Base-by-base conservation (phyloP, 2,797 vertebrate species). In the Poecile montanus region DNA sequence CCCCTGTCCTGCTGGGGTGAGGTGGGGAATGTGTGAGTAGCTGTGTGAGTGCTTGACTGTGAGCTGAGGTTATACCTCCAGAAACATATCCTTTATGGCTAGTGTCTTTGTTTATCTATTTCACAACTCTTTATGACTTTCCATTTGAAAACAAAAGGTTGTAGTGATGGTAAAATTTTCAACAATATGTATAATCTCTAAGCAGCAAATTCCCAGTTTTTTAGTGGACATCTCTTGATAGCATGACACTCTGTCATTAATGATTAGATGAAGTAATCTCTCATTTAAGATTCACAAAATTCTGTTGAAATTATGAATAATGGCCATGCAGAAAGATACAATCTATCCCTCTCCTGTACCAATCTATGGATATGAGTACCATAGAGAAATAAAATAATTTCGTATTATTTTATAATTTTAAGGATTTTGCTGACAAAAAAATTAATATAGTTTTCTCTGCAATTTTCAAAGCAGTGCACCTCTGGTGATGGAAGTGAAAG, bases 401-500 rank as follows among this genome's bases (percentile, higher is more conserved):
- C 5, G 2, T 48, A n/a, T 61, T 75, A 44, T 73, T 75, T 86
- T n/a, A 50, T 58, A 70, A 44, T 36, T 19, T 44, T 51, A 82
- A 66, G 8, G 44, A 45, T 45, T 67, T 72, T 81, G 20, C 48
- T 73, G 40, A n/a, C 10, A 27, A 13, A 72, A 13, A 47, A 47
- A 58, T n/a, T 29, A 45, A 45, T 74, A 30, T 19, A 25, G 1
- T 66, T 89, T 62, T 62, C 19, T 78, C 22, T 63, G 10, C 20
- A 60, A 47, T 40, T 58, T 77, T 10, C 6, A 77, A 65, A 88
- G 42, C 16, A 74, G 22, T 65, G 25, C 25, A 68, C 11, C 85
- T 96, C 68, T 74, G 42, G 57, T 58, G 53, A 27, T 22, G 61
- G 47, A 91, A 93, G 68, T 80, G 60, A 92, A 89, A 81, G 18